Conservation (phyloP, 2,113 vertebrate species). For the Morone saxatilis region DNA sequence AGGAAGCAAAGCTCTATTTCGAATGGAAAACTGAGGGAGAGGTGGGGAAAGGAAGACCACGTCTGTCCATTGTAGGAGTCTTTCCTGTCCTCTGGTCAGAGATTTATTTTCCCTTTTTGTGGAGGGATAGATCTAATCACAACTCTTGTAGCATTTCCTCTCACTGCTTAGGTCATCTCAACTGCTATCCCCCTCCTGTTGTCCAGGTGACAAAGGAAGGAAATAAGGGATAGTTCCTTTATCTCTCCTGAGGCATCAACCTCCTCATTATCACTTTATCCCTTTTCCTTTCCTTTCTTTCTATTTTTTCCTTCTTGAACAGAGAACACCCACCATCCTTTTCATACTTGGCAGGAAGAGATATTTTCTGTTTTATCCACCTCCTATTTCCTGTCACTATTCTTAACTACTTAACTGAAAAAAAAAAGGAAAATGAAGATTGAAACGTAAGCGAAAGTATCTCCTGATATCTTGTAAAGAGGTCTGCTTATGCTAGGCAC, state of each 20-base stretch:
- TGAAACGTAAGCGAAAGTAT: neutral
- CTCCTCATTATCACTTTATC: neutral
- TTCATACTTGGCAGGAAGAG: neutral
- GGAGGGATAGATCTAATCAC: slow-evolving; percentile 32
- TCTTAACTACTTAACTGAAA: neutral
- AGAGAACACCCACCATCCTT: neutral
- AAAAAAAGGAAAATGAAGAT: neutral
- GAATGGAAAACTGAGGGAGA: slow-evolving; percentile 7
- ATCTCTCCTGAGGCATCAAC: neutral
- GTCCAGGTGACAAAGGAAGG: neutral
- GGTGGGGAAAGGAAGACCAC: slow-evolving; percentile 18
- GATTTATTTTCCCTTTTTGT: slow-evolving; percentile 5
- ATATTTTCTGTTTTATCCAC: neutral
- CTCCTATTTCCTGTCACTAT: slow-evolving; percentile 7
- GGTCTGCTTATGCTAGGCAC: neutral
- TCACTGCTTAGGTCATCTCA: slow-evolving; percentile 31
- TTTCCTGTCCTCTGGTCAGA: slow-evolving; percentile 45
- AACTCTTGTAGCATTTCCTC: slow-evolving; percentile 43
- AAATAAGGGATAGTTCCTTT: neutral
- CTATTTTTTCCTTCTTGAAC: neutral
- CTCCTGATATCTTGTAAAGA: neutral
- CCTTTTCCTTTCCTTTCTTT: no score
- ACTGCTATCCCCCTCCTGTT: neutral
- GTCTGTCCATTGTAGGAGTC: slow-evolving; percentile 33
- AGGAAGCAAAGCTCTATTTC: slow-evolving; percentile 35